Evolutionary conservation across 2,113 vertebrate genomes (phyloP), one percentile per base, ranked within the genome.

Genomic region (Rallus limicola): DNA sequence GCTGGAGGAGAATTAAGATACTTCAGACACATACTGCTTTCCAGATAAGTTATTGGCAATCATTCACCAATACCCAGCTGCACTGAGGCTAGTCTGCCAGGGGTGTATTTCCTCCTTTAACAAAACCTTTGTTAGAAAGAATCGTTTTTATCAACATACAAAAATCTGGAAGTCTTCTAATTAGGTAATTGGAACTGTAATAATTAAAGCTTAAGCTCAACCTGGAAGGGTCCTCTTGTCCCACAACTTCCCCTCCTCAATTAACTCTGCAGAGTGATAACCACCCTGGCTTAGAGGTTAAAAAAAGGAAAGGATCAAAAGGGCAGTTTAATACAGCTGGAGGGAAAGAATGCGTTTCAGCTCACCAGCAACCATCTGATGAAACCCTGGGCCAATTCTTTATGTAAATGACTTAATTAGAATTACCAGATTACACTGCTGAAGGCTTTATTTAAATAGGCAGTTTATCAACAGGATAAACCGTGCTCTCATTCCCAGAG

Each of bases 371-470:
- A 63, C 94, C 97, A 96, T 96, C 96, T 97, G 94, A 97, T 90
- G 97, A 96, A 98, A 97, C 94, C 93, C 95, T 94, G 69, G 94
- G 96, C 97, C 53, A 65, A 95, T 97, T 94, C 97, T 96, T 88
- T 97, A 98, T 97, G 97, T 92, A 98, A 98, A 98, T 97, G 75
- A 97, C 97, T 97, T 97, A 97, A 98, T 98, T 96, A 97, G 96
- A 98, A 98, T 98, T 97, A 97, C 95, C 92, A 89, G 91, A 96
- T 97, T 97, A 96, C 82, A 93, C 89, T 19, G 91, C 94, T 96
- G 95, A 98, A 97, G 94, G 88, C 96, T 96, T 96, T 96, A 96
- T 97, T 97, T 97, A 93, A 98, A 96, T 95, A 96, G 96, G 87
- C 96, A 96, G 93, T 91, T 89, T 95, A 97, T 96, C 90, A 86